phyloP scores from a whole-genome alignment of 2,113 vertebrate genomes.

The Arvicanthis niloticus region DNA sequence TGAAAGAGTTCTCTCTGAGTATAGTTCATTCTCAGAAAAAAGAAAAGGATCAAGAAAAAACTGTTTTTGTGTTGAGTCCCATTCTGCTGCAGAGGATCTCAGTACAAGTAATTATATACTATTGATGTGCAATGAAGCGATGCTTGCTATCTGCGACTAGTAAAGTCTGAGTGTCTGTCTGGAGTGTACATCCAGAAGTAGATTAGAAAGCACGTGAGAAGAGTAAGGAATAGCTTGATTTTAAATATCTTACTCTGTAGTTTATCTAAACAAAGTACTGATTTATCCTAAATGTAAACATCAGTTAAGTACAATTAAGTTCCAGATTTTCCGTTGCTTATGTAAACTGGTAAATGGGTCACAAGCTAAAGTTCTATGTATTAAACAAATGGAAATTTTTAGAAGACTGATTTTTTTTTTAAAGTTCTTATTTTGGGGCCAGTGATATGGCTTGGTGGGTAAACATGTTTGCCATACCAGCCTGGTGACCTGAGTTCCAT shows the following conservation, averaged over 20 bases:
- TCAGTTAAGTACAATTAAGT: slow-evolving; percentile 15
- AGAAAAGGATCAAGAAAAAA: slow-evolving; percentile 87
- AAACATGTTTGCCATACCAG: neutral
- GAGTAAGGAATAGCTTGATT: slow-evolving; percentile 78
- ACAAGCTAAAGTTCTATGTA: slow-evolving; percentile 35
- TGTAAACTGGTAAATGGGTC: slow-evolving; percentile 45
- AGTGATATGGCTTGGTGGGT: neutral
- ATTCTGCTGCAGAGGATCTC: slow-evolving; percentile 89
- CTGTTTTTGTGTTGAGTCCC: slow-evolving; percentile 92
- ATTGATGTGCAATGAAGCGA: slow-evolving; percentile 81
- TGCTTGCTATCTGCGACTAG: slow-evolving; percentile 65
- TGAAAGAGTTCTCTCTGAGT: slow-evolving; percentile 90
- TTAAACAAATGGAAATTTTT: slow-evolving; percentile 62
- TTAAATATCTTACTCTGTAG: slow-evolving; percentile 76
- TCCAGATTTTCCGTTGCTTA: slow-evolving; percentile 16
- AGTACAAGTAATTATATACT: slow-evolving; percentile 92
- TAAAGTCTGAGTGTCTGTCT: slow-evolving; percentile 1
- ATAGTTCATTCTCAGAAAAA: slow-evolving; percentile 83
- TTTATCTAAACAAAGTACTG: slow-evolving; percentile 22
- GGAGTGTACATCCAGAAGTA: slow-evolving; percentile 3
- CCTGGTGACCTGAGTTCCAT: neutral
- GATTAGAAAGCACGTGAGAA: slow-evolving; percentile 41
- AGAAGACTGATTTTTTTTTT: slow-evolving; percentile 23
- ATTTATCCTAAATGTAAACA: slow-evolving; percentile 61
- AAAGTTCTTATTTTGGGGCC: neutral